Percentiles rank a stretch among this genome's conserved stretches.
Conservation (phyloP, 2,113 vertebrate species). For the Melierax canorus region DNA sequence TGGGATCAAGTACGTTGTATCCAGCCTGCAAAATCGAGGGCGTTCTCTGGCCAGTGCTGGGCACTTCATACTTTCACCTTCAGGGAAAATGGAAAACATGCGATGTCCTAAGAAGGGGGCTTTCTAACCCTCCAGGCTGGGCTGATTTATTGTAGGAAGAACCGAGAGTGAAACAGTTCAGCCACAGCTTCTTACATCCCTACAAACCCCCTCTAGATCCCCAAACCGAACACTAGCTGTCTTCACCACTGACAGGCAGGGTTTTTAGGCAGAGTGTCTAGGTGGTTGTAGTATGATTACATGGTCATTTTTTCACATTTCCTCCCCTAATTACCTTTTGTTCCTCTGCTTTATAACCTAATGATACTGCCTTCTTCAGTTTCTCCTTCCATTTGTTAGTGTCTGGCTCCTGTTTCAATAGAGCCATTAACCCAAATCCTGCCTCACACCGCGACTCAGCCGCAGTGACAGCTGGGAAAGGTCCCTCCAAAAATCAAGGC, state of each 20-base stretch:
- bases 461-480: neutral
- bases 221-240: too few relatives aligned
- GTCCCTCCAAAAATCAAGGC: neutral
- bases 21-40: neutral
- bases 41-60: neutral
- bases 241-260: fast-evolving
- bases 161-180: neutral
- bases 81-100: neutral
- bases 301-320: neutral
- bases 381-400: neutral
- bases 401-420: neutral
- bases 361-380: neutral
- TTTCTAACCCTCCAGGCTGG: neutral
- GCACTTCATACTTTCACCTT: neutral
- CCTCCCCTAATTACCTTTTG: neutral
- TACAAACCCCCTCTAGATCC: neutral
- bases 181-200: neutral
- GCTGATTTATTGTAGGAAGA: neutral
- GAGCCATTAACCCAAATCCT: neutral
- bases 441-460: neutral
- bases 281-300: neutral
- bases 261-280: neutral
- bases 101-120: neutral
- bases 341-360: neutral
- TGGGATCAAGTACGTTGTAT: neutral